Evolutionary conservation across 2,113 vertebrate genomes (phyloP), one percentile per base, ranked within the genome.

Genomic region (Campylorhamphus procurvoides): DNA sequence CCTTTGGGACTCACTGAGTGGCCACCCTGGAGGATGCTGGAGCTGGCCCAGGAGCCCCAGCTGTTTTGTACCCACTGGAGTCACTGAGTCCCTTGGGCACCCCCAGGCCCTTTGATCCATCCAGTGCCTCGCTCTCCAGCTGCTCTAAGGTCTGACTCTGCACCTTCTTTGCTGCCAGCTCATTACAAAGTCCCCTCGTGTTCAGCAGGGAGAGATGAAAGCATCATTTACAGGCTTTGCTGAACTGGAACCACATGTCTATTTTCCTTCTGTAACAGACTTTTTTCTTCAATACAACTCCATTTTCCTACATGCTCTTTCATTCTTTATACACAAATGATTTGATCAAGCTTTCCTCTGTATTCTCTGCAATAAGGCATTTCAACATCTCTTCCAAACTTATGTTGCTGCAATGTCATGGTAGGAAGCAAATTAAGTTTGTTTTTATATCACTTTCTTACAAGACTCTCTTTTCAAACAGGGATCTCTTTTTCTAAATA

Each of bases 161-260:
- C n/a, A 53, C 19, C 20, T 25, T 67, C 55, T 59, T 66, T 56
- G 25, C 72, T 44, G 12, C 17, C 50, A 44, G 31, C 83, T 86
- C 68, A 75, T 94, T 90, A 68, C 20, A 12, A 74, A 89, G 17
- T 58, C 82, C n/a, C 25, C 9, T 88, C 15, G 0, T 69, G 66
- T 58, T 75, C 86, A 92, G 64, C 66, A 90, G 52, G 2, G 31
- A 47, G 18, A 83, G 69, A 87, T 72, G 79, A 88, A 92, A 89
- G 73, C 64, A 79, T 7, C 59, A 13, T 62, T 92, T 87, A 29
- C 76, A 92, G 69, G 52, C 56, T 87, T 90, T 89, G 80, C 76
- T 96, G 83, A 96, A 56, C 73, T 78, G 68, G 79, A 94, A 92
- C 92, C 73, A 53, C 77, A 40, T 63, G 71, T 87, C 92, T 95